Base-by-base conservation (phyloP, 2,113 vertebrate species). In the Myotis brandtii region DNA sequence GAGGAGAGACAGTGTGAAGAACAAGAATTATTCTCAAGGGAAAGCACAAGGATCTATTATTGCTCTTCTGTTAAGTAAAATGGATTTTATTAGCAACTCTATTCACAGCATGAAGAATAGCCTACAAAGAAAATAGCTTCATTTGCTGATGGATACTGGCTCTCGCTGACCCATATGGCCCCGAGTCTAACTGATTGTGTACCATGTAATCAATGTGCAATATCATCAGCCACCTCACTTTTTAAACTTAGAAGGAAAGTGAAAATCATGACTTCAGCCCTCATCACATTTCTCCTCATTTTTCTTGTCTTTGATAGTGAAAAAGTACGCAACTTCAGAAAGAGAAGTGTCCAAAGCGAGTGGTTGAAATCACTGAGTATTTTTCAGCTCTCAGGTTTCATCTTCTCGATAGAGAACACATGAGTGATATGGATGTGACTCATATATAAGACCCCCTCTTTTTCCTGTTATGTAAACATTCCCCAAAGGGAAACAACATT, bases 401-500 rank as follows among this genome's bases (percentile, higher is more conserved):
- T 73, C 85, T 12, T 90, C 81, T 79, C 72, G 23, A 73, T 40
- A 48, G 77, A 82, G 77, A 92, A 80, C 73, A 13, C 62, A 11
- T 52, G 91, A 95, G 48, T 66, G 92, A 86, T 83, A 32, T 1
- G 23, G 17, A n/a, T 76, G 81, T 64, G 72, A 50, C 85, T 93
- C 81, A 89, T 70, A 59, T 86, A 88, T 83, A 95, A 95, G 70
- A 25, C 56, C 69, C 82, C 91, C 54, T 87, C 89, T 96, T 96
- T 76, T 62, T 34, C 64, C 46, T 85, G 81, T 96, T 97, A 92
- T 76, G 91, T 95, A 97, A 97, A 96, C 91, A 88, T 90, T 92
- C 90, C 92, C 66, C 82, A 94, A 97, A 94, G 88, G 54, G 93
- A 97, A 95, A 70, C 79, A 96, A 43, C 67, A 96, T 96, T 97